Base-by-base conservation (phyloP, 1,140 invertebrate genomes). In the Anagrus nilaparvatae region DNA sequence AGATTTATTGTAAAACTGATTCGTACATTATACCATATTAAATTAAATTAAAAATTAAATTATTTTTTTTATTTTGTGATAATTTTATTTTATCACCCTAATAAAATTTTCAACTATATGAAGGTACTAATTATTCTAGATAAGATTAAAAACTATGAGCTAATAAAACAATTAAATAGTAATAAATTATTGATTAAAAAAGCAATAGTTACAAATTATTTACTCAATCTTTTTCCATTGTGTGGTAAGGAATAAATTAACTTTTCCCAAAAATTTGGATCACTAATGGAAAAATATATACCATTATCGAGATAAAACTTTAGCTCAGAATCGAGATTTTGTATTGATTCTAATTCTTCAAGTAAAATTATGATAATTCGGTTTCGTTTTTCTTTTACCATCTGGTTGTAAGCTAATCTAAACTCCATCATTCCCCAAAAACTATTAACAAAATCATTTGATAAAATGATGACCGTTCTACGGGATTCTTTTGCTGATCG, bases 341-440 rank as follows among this genome's bases (percentile, higher is more conserved):
- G 71, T 4, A 69, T 67, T 0, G 76, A 64, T 1, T 76, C 75
- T 3, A 87, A 71, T 23, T 90, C 85, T 3, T 81, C 84, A 42
- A 82, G 77, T 1, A 93, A 56, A 16, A 93, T 73, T 2, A 94
- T 67, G 29, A 94, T 82, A 1, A 91, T 70, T 18, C 83, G 67
- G 3, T 78, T 74, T 5, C 77, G 66, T 14, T 76, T 75, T 51
- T 89, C 84, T 35, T 72, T 77, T 5, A 90, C 65, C 12, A 87
- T 84, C 39, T 76, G 70, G 14, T 72, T 74, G 58, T 91, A 83
- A 0, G 89, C 88, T 1, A 79, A 73, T 37, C 78, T 74, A 58
- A 93, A 90, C 61, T 93, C 88, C 61, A 87, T 75, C 52, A 75
- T 76, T n/a, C 84, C 84, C 89, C 89, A 95, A 10, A 80, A 73